These are phyloP conservation scores for Orthonyx spaldingii DNA, from an alignment of 2,113 vertebrate species.

Conservation along the genomic window DNA sequence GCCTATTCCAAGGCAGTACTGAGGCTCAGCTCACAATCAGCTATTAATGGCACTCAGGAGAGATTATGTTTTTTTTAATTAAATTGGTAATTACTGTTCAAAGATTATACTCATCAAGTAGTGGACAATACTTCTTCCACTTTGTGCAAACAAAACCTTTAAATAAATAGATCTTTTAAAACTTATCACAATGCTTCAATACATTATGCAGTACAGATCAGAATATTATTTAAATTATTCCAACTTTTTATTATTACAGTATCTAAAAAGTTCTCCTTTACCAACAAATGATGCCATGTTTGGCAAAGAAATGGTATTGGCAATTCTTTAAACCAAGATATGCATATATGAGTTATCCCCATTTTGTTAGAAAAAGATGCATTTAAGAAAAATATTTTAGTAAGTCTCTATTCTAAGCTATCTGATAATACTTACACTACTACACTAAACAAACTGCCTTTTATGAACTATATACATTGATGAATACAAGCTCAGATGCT, in stretches of 20 bases:
- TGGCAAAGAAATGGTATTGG: neutral
- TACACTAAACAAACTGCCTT: neutral
- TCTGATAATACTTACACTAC: neutral
- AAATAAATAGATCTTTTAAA: neutral
- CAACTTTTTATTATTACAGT: neutral
- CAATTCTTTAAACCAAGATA: neutral
- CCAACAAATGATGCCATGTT: neutral
- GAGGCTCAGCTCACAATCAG: neutral
- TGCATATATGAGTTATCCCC: neutral
- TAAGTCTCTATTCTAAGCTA: neutral
- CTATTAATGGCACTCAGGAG: neutral
- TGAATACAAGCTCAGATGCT: neutral
- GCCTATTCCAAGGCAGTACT: neutral
- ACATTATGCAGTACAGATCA: neutral
- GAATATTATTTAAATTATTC: neutral
- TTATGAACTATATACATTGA: neutral
- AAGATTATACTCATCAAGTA: neutral
- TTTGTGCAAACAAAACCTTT: neutral
- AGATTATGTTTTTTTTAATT: neutral
- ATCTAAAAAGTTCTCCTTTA: neutral
- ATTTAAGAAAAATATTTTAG: neutral
- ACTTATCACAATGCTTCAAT: neutral
- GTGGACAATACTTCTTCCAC: neutral
- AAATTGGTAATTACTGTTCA: neutral
- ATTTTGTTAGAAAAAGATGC: neutral